Evolutionary conservation across 2,113 vertebrate species (phyloP).

Genomic region (Myrmophylax atrothorax): DNA sequence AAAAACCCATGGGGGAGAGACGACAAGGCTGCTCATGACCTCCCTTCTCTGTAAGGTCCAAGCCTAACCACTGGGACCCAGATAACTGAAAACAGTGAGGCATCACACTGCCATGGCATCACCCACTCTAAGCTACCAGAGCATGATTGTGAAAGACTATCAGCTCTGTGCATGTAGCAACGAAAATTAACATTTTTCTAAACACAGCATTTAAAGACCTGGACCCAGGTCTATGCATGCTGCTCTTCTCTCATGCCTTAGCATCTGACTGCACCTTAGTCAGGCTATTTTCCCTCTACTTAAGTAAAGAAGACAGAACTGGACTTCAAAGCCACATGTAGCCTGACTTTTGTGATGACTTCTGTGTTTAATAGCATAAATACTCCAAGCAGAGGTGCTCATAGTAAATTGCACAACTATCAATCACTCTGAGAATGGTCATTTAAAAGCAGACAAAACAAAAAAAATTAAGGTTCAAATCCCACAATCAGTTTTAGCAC

Average conservation of each 20-base stretch:
- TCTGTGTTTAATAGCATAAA: neutral
- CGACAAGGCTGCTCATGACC: neutral
- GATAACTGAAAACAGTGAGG: neutral
- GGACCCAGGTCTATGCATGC: neutral
- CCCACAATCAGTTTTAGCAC: neutral
- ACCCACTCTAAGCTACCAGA: accelerated
- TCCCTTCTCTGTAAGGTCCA: neutral
- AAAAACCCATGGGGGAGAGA: neutral
- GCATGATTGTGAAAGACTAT: neutral
- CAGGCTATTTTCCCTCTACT: neutral
- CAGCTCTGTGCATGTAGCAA: neutral
- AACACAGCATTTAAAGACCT: neutral
- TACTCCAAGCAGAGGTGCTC: neutral
- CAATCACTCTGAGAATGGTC: neutral
- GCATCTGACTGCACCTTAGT: neutral
- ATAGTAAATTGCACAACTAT: neutral
- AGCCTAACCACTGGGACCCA: accelerated
- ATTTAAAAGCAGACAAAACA: neutral
- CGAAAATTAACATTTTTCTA: neutral
- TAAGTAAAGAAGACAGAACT: neutral
- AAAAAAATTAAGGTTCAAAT: neutral
- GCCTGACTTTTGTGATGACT: neutral
- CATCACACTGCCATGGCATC: neutral
- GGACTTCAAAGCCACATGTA: neutral
- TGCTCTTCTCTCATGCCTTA: neutral